Percentiles rank a stretch among this genome's conserved stretches.
Evolutionary conservation across 2,888 invertebrate genomes (phyloP).

Genomic region (Fragum sueziense): DNA sequence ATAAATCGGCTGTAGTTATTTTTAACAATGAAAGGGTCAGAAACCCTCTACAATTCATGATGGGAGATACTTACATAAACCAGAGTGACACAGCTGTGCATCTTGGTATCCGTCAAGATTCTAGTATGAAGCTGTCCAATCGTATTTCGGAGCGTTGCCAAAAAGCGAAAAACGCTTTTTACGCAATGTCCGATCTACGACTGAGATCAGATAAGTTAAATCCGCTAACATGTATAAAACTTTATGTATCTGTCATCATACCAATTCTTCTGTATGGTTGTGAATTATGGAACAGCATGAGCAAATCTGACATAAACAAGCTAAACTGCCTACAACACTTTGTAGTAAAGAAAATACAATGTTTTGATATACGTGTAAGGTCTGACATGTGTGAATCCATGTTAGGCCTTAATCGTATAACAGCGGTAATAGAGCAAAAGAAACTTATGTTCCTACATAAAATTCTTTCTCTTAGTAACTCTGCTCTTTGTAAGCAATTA

Average conservation of each 20-base stretch:
- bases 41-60: not conserved
- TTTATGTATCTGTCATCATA: slow-evolving; percentile 10
- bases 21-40: not conserved
- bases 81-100: not conserved
- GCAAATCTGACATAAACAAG: not conserved
- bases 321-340: slow-evolving; percentile 21
- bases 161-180: slow-evolving; percentile 23
- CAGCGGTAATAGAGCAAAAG: not conserved
- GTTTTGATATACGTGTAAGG: not conserved
- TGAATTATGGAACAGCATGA: slow-evolving; percentile 20
- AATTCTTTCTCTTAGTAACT: not conserved
- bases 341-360: slow-evolving; percentile 16
- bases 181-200: not conserved
- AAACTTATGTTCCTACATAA: not conserved
- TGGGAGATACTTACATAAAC: not conserved
- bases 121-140: not conserved
- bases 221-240: not conserved
- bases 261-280: slow-evolving; percentile 17
- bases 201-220: not conserved
- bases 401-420: not conserved
- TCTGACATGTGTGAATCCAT: not conserved
- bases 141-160: slow-evolving; percentile 17
- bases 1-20: slow-evolving; percentile 17
- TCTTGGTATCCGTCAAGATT: slow-evolving; percentile 12
- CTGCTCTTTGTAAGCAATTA: not conserved